Conservation (phyloP, 37 sponge, comb jelly and placozoan species). For the Diacarnus erythraeanus region DNA sequence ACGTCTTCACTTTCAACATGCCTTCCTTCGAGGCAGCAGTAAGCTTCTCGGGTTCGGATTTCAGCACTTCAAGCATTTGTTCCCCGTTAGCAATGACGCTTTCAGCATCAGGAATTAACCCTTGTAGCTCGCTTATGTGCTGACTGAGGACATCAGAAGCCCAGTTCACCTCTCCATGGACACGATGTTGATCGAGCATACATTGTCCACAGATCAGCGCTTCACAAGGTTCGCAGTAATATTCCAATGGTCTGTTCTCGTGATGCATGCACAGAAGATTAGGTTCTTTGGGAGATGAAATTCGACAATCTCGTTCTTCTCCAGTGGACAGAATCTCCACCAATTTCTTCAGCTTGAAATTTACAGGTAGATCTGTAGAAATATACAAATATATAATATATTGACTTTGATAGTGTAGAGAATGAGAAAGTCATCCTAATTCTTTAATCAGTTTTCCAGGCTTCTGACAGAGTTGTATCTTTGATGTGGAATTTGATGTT, state of each 20-base stretch:
- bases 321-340: conserved; percentile 34
- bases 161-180: conserved; percentile 13
- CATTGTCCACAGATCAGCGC: conserved; percentile 40
- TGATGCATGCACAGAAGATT: conserved; percentile 8
- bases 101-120: not conserved
- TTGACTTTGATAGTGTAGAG: too few relatives aligned
- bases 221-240: conserved; percentile 29
- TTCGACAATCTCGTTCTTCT: conserved; percentile 1
- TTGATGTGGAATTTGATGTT: too few relatives aligned
- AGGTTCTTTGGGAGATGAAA: not conserved
- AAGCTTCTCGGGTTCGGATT: not conserved
- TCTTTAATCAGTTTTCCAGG: too few relatives aligned
- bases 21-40: not conserved
- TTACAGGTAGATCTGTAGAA: conserved; percentile 7
- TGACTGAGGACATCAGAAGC: conserved; percentile 8
- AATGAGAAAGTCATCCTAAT: too few relatives aligned
- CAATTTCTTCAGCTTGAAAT: conserved; percentile 35
- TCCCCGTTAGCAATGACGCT: not conserved
- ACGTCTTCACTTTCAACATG: not conserved
- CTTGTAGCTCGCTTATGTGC: not conserved
- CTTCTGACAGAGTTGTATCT: too few relatives aligned
- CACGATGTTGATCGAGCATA: conserved; percentile 23
- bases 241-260: conserved; percentile 25
- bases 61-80: not conserved
- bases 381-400: too few relatives aligned